These are phyloP conservation scores for Antheraea assamensis DNA, from an alignment of 2,888 invertebrate genomes.

Conservation along the genomic window DNA sequence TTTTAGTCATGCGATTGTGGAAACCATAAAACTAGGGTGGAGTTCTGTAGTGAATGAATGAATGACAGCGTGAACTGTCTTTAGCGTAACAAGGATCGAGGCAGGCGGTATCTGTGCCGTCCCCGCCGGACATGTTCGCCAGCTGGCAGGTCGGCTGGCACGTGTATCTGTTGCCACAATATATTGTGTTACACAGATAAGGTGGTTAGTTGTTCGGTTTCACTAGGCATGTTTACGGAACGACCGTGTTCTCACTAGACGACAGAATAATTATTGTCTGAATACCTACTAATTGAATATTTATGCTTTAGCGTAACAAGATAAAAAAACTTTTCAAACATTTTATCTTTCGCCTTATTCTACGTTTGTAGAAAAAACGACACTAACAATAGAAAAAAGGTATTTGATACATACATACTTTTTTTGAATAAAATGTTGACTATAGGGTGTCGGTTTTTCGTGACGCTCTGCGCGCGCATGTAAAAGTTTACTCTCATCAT, in stretches of 20 bases:
- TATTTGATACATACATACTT: no score
- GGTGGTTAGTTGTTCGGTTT: slow-evolving; percentile 1
- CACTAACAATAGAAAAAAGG: no score
- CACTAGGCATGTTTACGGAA: not conserved
- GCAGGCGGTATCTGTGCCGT: not conserved
- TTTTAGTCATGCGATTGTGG: not conserved
- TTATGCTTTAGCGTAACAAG: no score
- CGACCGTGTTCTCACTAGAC: not conserved
- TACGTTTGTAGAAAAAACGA: no score
- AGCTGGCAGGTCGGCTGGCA: slow-evolving; percentile 8
- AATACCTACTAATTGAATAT: no score
- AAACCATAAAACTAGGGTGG: not conserved
- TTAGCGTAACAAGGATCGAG: slow-evolving; percentile 4
- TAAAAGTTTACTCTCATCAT: no score
- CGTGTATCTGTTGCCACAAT: slow-evolving; percentile 11
- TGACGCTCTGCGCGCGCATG: no score
- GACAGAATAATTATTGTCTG: not conserved
- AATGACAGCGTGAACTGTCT: not conserved
- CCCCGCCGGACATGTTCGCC: slow-evolving; percentile 2
- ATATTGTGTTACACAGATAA: slow-evolving; percentile 5
- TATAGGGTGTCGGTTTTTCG: no score
- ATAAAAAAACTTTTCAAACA: no score
- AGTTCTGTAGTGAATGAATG: not conserved
- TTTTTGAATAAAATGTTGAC: no score
- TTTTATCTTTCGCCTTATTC: no score